A percentile compares a stretch with the other conserved stretches of the same genome.
phyloP scores from a whole-genome alignment of 2,888 invertebrate genomes.

The Acrobasis consociella region DNA sequence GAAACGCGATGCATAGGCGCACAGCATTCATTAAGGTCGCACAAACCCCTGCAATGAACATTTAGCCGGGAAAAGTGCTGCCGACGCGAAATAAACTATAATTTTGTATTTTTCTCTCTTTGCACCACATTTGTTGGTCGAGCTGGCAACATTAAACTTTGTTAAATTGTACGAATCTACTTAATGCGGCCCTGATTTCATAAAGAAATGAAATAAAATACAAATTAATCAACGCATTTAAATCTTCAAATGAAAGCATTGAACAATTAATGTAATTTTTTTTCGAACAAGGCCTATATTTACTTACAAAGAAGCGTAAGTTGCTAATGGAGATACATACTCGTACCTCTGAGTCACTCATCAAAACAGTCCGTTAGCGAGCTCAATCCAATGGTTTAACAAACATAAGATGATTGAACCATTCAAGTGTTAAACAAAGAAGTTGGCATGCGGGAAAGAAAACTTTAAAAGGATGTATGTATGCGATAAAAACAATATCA shows the following conservation, averaged over 20 bases:
- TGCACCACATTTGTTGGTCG: conserved; percentile 38
- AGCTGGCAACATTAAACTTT: conserved; percentile 35
- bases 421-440: conserved; percentile 21
- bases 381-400: conserved; percentile 16
- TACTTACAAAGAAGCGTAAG: conserved; percentile 1
- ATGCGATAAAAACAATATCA: neutral
- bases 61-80: conserved; percentile 51
- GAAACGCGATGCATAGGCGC: conserved; percentile 43
- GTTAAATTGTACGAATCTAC: conserved; percentile 23
- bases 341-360: conserved; percentile 15
- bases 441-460: conserved; percentile 5
- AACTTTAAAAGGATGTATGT: neutral
- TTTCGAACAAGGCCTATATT: neutral
- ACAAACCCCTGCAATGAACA: conserved; percentile 47
- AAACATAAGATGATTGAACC: conserved; percentile 19
- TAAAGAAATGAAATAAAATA: too few relatives aligned
- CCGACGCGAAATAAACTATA: conserved; percentile 49
- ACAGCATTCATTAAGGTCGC: conserved; percentile 67
- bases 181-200: conserved; percentile 2
- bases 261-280: neutral
- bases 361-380: conserved; percentile 23
- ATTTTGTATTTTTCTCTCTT: conserved; percentile 45
- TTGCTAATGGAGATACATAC: conserved; percentile 13
- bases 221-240: too few relatives aligned
- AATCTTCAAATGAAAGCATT: too few relatives aligned